These are phyloP conservation scores for Buceros bicornis DNA, from an alignment of 2,797 vertebrate genomes.

Conservation along the genomic window DNA sequence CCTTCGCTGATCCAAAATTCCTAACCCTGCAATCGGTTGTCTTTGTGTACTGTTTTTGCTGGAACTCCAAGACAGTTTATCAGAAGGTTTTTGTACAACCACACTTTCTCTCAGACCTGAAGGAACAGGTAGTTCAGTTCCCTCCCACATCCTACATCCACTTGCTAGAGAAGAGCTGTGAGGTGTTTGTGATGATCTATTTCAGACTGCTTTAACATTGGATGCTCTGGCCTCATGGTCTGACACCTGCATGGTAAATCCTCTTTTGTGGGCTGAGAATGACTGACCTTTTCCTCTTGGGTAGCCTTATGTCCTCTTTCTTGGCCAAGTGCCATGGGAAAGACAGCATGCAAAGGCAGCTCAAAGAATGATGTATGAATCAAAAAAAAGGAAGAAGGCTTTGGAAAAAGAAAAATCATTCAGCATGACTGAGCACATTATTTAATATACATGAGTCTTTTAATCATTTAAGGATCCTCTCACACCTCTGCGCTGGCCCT, in stretches of 20 bases:
- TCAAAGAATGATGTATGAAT: conserved; percentile 51
- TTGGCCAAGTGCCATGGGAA: conserved; percentile 72
- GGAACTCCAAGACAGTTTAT: conserved; percentile 22
- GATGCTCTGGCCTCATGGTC: background rate
- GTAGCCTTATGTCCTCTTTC: conserved; percentile 2
- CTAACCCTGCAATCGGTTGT: background rate
- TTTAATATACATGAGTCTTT: conserved; percentile 26
- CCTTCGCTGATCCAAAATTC: background rate
- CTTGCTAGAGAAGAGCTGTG: background rate
- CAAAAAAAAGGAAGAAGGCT: background rate
- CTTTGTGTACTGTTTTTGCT: conserved; percentile 13
- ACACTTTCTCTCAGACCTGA: background rate
- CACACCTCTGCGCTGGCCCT: background rate
- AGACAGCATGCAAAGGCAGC: background rate
- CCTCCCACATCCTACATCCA: background rate
- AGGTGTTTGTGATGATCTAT: conserved; percentile 6
- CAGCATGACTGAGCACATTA: conserved; percentile 20
- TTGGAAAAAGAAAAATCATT: conserved; percentile 66
- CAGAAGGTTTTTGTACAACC: conserved; percentile 7
- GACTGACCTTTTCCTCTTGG: conserved; percentile 62
- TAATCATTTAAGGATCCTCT: background rate
- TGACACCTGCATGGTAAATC: conserved; percentile 63
- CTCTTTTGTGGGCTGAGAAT: conserved; percentile 69
- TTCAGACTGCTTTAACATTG: conserved; percentile 20
- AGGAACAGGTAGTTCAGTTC: background rate